phyloP scores from a whole-genome alignment of 2,888 invertebrate genomes.

The Apamea sordens region DNA sequence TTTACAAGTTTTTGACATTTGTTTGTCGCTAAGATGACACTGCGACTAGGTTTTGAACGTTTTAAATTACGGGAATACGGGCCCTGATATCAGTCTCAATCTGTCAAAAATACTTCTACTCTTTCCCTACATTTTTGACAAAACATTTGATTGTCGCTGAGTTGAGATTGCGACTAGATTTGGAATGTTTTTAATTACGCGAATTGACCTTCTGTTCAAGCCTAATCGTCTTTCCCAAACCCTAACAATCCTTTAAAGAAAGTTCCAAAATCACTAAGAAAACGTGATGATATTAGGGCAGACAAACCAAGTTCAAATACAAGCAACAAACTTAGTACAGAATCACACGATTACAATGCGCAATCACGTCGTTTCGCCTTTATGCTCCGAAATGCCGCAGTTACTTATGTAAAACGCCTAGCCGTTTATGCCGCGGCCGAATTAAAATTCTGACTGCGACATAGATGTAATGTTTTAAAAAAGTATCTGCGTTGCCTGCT shows the following conservation, averaged over 20 bases:
- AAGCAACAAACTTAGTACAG: slow-evolving; percentile 34
- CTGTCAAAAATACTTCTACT: too few relatives aligned
- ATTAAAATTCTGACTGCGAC: slow-evolving; percentile 61
- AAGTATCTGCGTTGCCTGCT: slow-evolving; percentile 23
- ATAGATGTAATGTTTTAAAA: slow-evolving; percentile 49
- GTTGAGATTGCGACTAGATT: too few relatives aligned
- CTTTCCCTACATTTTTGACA: too few relatives aligned
- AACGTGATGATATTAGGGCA: slow-evolving; percentile 14
- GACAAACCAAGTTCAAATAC: slow-evolving; percentile 38
- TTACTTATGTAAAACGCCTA: slow-evolving; percentile 56
- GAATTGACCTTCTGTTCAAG: background rate
- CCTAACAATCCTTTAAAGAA: background rate
- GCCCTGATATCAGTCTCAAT: too few relatives aligned
- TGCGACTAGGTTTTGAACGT: too few relatives aligned
- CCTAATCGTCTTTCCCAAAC: background rate
- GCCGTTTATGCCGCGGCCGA: slow-evolving; percentile 47
- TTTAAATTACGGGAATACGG: too few relatives aligned
- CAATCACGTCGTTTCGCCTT: slow-evolving; percentile 54
- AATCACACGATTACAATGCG: slow-evolving; percentile 53
- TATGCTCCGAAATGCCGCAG: slow-evolving; percentile 48
- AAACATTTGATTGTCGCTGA: too few relatives aligned
- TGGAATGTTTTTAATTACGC: too few relatives aligned
- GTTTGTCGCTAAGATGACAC: too few relatives aligned
- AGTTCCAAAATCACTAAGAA: slow-evolving; percentile 18
- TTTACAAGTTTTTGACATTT: too few relatives aligned